Percentiles rank a stretch among this genome's conserved stretches.
phyloP scores from a whole-genome alignment of 2,113 vertebrate genomes.

The Mionectes macconnelli region DNA sequence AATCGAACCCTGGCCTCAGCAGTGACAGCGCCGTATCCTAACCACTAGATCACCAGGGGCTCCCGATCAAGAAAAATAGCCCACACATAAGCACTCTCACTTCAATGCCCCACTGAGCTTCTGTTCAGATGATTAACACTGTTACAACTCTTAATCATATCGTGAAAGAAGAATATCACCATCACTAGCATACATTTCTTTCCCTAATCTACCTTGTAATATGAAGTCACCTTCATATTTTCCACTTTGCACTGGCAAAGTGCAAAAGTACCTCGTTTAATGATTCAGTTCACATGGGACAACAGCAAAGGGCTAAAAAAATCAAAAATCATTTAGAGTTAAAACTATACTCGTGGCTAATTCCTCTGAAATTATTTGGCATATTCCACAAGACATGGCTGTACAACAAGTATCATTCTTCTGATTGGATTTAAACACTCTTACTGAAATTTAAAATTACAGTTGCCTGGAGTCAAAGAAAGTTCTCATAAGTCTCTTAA shows the following conservation, averaged over 20 bases:
- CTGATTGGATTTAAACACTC: not conserved
- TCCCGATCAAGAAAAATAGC: not conserved
- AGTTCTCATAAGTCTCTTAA: not conserved
- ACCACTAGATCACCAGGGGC: too few relatives aligned
- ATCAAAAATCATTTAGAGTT: not conserved
- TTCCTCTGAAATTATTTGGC: not conserved
- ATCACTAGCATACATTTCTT: not conserved
- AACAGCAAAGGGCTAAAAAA: not conserved
- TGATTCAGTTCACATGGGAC: not conserved
- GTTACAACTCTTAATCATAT: rapidly evolving
- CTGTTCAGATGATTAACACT: not conserved
- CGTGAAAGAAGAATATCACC: not conserved
- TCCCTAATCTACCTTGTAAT: not conserved
- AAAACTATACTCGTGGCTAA: not conserved
- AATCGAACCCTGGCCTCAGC: too few relatives aligned
- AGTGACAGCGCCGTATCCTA: too few relatives aligned
- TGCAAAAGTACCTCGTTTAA: not conserved
- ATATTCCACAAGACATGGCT: not conserved
- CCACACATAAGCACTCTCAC: not conserved
- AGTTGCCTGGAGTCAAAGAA: not conserved
- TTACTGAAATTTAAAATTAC: not conserved
- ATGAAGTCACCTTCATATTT: not conserved
- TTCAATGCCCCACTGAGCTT: not conserved
- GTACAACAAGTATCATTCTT: not conserved
- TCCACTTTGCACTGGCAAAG: not conserved